Conservation (phyloP, 2,888 invertebrate genomes). For the Mylabris sibirica region DNA sequence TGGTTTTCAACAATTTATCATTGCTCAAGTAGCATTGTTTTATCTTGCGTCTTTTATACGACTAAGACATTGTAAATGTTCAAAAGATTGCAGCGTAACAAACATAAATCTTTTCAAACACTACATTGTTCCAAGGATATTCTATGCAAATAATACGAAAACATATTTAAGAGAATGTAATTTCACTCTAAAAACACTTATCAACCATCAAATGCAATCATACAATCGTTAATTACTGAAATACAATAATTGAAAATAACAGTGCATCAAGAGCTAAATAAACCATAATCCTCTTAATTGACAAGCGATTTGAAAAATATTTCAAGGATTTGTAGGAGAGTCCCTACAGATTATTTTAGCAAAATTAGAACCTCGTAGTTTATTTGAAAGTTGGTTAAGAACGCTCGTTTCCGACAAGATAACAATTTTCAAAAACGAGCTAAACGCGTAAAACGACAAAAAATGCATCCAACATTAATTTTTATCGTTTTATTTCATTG, state of each 20-base stretch:
- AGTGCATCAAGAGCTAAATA: not conserved
- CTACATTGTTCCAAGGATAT: slow-evolving; percentile 28
- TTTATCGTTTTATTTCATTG: no score
- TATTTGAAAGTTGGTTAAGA: no score
- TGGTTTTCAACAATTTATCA: slow-evolving; percentile 48
- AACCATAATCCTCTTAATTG: no score
- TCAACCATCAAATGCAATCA: not conserved
- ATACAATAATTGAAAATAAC: not conserved
- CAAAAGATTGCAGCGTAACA: slow-evolving; percentile 36
- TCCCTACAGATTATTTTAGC: no score
- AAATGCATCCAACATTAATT: no score
- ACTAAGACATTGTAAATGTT: slow-evolving; percentile 37
- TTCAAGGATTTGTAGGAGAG: no score
- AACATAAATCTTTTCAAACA: slow-evolving; percentile 30
- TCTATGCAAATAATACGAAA: slow-evolving; percentile 21
- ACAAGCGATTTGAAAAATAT: no score
- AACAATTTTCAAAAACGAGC: no score
- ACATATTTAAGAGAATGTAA: not conserved
- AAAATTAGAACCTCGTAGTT: no score
- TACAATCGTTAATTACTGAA: not conserved
- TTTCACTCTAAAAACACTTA: not conserved
- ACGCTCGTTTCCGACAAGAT: no score
- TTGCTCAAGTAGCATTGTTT: slow-evolving; percentile 50
- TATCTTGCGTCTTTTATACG: slow-evolving; percentile 39
- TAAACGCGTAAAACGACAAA: no score